A percentile compares a stretch with the other conserved stretches of the same genome.
These are phyloP conservation scores for Papilio machaon DNA, from an alignment of 1,140 invertebrate genomes.

Conservation along the genomic window DNA sequence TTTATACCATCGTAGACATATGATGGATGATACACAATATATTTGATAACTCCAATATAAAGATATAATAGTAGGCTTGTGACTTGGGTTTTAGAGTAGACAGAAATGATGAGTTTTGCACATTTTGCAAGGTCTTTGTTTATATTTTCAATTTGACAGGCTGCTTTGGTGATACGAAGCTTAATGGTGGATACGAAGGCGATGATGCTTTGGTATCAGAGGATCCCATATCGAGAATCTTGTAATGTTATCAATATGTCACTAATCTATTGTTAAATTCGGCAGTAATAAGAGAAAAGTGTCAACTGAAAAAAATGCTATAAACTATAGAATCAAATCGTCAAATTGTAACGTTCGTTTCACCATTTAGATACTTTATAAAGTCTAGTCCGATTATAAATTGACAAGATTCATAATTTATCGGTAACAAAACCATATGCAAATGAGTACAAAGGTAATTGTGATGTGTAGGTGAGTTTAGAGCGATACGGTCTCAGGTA, in stretches of 20 bases:
- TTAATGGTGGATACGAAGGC: no score
- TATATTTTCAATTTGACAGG: no score
- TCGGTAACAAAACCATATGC: slow-evolving; percentile 37
- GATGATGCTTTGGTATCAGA: no score
- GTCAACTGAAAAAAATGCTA: no score
- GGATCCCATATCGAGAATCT: no score
- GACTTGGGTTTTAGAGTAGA: background rate
- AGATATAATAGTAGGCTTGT: background rate
- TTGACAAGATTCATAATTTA: background rate
- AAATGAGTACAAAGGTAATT: slow-evolving; percentile 32
- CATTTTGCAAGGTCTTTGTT: no score
- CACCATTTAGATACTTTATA: no score
- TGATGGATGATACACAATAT: slow-evolving; percentile 13
- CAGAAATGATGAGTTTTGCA: background rate
- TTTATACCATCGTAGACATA: slow-evolving; percentile 3
- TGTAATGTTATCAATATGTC: no score
- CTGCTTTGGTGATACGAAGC: no score
- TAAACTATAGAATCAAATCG: no score
- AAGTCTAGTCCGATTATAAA: background rate
- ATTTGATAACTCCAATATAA: background rate
- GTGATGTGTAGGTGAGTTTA: slow-evolving; percentile 39
- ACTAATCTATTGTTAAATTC: no score
- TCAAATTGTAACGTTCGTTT: background rate
- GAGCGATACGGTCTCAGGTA: slow-evolving; percentile 37
- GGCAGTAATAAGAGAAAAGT: no score